phyloP scores from a whole-genome alignment of 2,113 vertebrate genomes.

The Ceratotherium simum region DNA sequence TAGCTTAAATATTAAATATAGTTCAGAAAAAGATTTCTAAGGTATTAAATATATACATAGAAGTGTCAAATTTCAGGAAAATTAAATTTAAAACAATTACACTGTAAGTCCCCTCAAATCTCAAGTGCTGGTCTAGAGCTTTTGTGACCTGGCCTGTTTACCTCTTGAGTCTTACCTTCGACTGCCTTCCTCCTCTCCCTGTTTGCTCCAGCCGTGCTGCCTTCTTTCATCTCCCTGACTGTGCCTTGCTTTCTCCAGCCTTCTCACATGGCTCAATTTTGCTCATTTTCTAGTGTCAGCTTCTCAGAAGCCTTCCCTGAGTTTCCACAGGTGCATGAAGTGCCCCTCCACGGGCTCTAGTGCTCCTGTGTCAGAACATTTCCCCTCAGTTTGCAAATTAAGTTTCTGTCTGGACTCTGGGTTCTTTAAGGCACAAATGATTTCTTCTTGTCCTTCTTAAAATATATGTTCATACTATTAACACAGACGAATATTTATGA shows the following conservation, averaged over 20 bases:
- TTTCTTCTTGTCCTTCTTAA: background rate
- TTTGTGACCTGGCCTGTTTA: background rate
- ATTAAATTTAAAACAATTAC: background rate
- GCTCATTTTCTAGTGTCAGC: accelerated
- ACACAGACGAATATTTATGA: background rate
- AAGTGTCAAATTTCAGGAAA: background rate
- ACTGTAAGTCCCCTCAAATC: accelerated
- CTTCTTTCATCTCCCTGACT: accelerated
- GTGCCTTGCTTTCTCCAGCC: accelerated
- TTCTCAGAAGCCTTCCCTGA: no score
- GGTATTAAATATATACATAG: background rate
- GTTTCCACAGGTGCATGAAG: accelerated
- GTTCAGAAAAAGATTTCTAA: background rate
- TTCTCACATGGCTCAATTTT: accelerated
- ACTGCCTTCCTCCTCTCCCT: no score
- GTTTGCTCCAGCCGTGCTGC: accelerated
- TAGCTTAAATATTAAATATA: background rate
- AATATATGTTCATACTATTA: accelerated
- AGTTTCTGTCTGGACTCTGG: background rate
- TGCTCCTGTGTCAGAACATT: accelerated
- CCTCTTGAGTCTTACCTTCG: accelerated
- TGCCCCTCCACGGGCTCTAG: accelerated
- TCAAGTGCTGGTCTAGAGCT: accelerated
- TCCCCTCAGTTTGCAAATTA: background rate
- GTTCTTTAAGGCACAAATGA: background rate